A percentile compares a stretch with the other conserved stretches of the same genome.
phyloP scores from a whole-genome alignment of 2,113 vertebrate genomes.

The Podiceps cristatus region DNA sequence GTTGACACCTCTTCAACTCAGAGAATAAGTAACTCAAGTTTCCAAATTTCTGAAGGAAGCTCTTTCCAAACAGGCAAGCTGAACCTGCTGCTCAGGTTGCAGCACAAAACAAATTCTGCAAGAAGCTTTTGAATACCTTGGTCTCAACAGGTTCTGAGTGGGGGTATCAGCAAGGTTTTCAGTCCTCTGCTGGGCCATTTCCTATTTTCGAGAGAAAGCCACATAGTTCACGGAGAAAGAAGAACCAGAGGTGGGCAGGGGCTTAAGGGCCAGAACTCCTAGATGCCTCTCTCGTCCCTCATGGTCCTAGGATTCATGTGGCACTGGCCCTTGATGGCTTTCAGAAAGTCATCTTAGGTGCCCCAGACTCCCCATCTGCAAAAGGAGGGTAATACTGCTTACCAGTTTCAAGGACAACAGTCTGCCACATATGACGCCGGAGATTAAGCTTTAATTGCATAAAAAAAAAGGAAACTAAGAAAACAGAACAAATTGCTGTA shows the following conservation, averaged over 20 bases:
- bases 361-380: neutral
- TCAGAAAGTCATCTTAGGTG: neutral
- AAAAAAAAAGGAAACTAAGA: conserved; percentile 18
- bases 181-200: neutral
- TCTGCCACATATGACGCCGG: neutral
- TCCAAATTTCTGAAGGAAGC: conserved; percentile 1
- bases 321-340: neutral
- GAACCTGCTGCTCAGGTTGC: conserved; percentile 20
- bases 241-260: neutral
- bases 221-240: neutral
- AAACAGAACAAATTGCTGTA: conserved; percentile 5
- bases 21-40: neutral
- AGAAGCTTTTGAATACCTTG: neutral
- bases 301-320: neutral
- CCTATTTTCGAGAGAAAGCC: neutral
- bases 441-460: neutral
- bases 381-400: neutral
- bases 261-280: neutral
- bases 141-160: neutral
- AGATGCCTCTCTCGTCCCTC: neutral
- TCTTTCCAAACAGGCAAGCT: neutral
- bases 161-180: neutral
- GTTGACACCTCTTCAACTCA: conserved; percentile 7
- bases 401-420: neutral
- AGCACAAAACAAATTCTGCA: conserved; percentile 17